Percentiles rank a stretch among this genome's conserved stretches.
Conservation (phyloP, 2,113 vertebrate genomes). For the Platysternon megacephalum region DNA sequence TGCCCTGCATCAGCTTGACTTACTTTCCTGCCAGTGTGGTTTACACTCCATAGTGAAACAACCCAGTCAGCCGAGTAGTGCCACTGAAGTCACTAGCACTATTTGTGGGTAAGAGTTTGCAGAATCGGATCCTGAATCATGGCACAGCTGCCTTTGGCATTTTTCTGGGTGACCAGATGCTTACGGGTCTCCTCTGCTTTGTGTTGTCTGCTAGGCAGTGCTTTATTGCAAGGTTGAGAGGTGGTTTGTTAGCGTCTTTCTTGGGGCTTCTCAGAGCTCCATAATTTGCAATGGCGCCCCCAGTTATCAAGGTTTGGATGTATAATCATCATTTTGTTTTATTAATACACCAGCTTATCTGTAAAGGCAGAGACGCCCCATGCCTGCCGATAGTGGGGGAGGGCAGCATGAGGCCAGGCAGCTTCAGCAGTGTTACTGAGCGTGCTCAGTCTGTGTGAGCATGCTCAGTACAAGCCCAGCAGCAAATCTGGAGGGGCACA, state of each 20-base stretch:
- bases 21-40: neutral
- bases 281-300: neutral
- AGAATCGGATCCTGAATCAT: neutral
- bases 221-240: neutral
- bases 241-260: neutral
- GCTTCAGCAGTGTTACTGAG: too few relatives aligned
- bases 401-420: too few relatives aligned
- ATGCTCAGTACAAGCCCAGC: too few relatives aligned
- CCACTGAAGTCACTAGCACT: neutral
- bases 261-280: neutral
- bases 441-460: too few relatives aligned
- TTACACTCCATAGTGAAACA: neutral
- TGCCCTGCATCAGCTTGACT: neutral
- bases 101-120: neutral
- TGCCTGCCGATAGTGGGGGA: too few relatives aligned
- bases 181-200: neutral
- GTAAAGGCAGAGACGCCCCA: neutral
- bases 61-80: neutral
- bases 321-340: neutral
- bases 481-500: too few relatives aligned
- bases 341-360: neutral
- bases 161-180: neutral
- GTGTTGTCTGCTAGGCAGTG: neutral
- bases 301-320: neutral
- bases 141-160: neutral